Evolutionary conservation across 2,113 vertebrate species (phyloP), one percentile per base, ranked within the genome.

Genomic region (Mustelus asterias): DNA sequence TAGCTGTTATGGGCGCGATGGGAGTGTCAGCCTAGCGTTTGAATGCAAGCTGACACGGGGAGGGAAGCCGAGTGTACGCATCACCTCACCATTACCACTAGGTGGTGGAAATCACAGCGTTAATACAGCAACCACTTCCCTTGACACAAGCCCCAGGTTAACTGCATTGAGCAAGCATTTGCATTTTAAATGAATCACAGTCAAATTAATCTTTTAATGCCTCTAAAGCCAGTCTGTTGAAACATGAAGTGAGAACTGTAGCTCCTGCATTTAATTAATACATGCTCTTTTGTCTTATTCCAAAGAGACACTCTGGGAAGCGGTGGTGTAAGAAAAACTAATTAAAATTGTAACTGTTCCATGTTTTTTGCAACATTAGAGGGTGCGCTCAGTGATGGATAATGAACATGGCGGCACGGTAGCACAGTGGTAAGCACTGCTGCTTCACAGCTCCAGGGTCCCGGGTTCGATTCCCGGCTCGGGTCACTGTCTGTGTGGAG

Each of bases 161-260:
- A 76, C 94, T 95, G 93, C 69, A 95, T 24, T n/a, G 67, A 95
- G 29, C 26, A 76, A 69, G 44, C 16, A 95, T 95, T 95, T 95
- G 94, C 94, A 95, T 95, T 95, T 95, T 95, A 95, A 95, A 95
- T 72, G 94, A 95, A 95, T 95, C 69, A 33, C 94, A 95, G 44
- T 95, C 94, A 95, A 95, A 76, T 70, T 72, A 95, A 95, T 95
- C 94, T 95, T 95, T 95, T 95, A 95, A 95, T 95, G 94, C 94
- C 93, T 72, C 94, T 54, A 95, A 95, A 95, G 41, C 94, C 94
- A 95, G 69, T 76, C 94, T 95, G 94, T 95, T 95, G 94, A 54
- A 95, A 95, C 69, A 95, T 72, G 94, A 76, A 95, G 94, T 70
- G 94, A 95, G 69, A 95, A 76, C 60, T 95, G 94, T 95, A 95